A percentile compares a stretch with the other conserved stretches of the same genome.
Conservation (phyloP, 2,113 vertebrate species). For the Psilopogon haemacephalus region DNA sequence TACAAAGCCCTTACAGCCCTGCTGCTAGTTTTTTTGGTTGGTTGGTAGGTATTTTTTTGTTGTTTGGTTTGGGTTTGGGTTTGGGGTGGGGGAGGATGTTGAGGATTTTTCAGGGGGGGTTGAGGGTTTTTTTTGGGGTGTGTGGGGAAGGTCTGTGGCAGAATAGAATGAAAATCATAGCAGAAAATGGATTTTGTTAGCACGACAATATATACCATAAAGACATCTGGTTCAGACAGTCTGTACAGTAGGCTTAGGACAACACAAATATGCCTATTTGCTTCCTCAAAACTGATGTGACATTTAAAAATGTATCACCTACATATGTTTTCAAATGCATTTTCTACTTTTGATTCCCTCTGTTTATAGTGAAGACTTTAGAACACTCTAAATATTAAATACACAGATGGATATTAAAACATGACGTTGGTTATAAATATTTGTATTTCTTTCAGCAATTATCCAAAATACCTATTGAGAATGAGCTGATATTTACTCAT, state of each 20-base stretch:
- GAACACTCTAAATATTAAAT: background rate
- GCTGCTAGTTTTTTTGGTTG: background rate
- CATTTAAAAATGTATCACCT: background rate
- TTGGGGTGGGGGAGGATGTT: no score
- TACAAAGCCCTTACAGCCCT: background rate
- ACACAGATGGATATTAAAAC: background rate
- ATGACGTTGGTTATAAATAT: background rate
- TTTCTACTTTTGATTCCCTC: background rate
- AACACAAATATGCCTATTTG: background rate
- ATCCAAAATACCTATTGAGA: background rate
- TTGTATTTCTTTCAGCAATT: background rate
- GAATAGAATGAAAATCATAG: rapidly evolving
- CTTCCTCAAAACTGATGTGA: background rate
- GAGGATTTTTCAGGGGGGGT: no score
- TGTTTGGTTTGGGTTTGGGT: no score
- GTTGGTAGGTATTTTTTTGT: no score
- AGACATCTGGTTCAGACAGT: background rate
- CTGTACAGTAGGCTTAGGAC: background rate
- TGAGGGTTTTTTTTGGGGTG: no score
- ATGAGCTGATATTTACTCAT: background rate
- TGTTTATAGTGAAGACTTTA: background rate
- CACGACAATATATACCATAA: background rate
- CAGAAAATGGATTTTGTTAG: background rate
- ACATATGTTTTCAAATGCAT: background rate
- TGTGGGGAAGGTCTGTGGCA: no score